Evolutionary conservation across 2,797 vertebrate genomes (phyloP), one percentile per base, ranked within the genome.

Genomic region (Sciurus vulgaris): DNA sequence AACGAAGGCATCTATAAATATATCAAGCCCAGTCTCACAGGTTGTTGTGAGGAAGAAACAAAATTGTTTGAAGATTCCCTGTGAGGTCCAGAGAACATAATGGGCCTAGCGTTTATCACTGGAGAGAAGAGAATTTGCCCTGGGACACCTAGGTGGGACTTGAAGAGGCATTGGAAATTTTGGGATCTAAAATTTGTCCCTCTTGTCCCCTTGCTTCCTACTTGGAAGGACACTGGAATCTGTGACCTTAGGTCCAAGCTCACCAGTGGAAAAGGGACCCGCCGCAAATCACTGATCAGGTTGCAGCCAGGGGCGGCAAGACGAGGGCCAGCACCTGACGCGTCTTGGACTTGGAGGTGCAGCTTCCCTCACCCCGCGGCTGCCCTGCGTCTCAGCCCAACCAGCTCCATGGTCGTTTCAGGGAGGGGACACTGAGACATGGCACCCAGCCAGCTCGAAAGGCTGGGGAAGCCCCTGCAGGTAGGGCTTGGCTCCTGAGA

Each of bases 41-140:
- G 18, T 83, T 81, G 38, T 65, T 85, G 44, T 81, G 78, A 95
- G 47, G 47, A 91, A 72, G 47, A 84, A 89, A n/a, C 72, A 78
- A 69, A 41, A 69, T 56, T 4, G 12, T 73, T 4, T 44, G 51
- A 51, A 24, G 79, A 30, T 78, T 93, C 20, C 28, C 41, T 77
- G 61, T 28, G 49, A 30, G 65, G 47, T 61, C 51, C 5, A 4
- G 38, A 38, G 38, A 4, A 38, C 38, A 38, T 38, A 38, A 38
- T 38, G 38, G 38, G 38, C 38, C 38, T 38, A 38, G 38, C 38
- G 38, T 38, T 88, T 91, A 26, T 41, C 88, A 82, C 7, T 69
- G 83, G 12, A 47, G 65, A 82, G 26, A 86, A 47, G 35, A 74
- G 15, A 24, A 51, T 70, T 8, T 41, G 11, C n/a, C 33, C 59